Evolutionary conservation across 1,140 invertebrate species (phyloP), one percentile per base, ranked within the genome.

Genomic region (Zaprionus davidi): DNA sequence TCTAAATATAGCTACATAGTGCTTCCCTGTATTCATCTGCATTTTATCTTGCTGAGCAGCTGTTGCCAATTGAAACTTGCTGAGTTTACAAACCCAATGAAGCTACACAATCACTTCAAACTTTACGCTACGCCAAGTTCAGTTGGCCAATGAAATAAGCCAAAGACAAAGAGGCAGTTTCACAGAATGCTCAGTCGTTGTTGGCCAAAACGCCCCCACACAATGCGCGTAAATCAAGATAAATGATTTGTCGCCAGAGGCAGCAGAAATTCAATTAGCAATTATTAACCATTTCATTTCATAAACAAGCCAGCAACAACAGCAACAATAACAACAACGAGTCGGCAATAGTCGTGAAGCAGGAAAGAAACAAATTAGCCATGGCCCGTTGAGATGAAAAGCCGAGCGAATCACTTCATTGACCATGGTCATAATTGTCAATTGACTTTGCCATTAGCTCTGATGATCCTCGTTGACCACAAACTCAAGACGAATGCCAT

Each of bases 381-480:
- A 73, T 81, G 84, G 85, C 60, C 81, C 76, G 85, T 81, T 71
- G 63, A 60, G 63, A 78, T 74, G 81, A 75, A 70, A 58, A 62
- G 81, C 74, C 66, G 55, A 71, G 51, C 81, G 85, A 91, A 90
- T 91, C 85, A 87, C 76, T 90, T 84, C 75, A 91, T 79, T 86
- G 85, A 81, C 84, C 78, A 88, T 77, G 81, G 76, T 68, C 85
- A 90, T 90, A 90, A 92, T 90, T 92, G 86, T 91, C 90, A 92
- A 92, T 92, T 91, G 90, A 91, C 90, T 91, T 91, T 90, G 53
- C 90, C 79, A 92, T 84, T 87, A 81, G 78, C 75, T 87, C 70
- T 74, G 84, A 78, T 79, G 81, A 78, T 88, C 53, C 59, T 38
- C 51, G 24, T 51, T 46, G 71, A 59, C 38, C 56, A 66, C 17